A percentile compares a stretch with the other conserved stretches of the same genome.
These are phyloP conservation scores for Carassius carassius DNA, from an alignment of 2,113 vertebrate species.

Conservation along the genomic window DNA sequence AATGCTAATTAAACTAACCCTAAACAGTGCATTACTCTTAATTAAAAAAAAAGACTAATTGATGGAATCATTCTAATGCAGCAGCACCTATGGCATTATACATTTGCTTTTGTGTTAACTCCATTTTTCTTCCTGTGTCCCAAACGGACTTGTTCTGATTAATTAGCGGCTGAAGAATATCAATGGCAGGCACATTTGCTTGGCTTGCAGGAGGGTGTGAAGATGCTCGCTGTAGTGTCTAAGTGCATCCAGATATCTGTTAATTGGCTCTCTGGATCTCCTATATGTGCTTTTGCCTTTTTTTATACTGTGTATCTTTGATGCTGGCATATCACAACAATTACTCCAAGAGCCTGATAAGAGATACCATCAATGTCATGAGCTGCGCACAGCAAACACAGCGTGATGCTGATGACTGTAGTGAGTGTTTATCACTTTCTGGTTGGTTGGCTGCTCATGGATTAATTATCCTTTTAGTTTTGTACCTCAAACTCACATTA, in stretches of 20 bases:
- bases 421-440: slow-evolving; percentile 42
- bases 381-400: slow-evolving; percentile 25
- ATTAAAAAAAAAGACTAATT: not conserved
- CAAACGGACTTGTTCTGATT: slow-evolving; percentile 27
- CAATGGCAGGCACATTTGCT: slow-evolving; percentile 36
- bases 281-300: slow-evolving; percentile 32
- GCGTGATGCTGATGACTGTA: not conserved
- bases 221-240: slow-evolving; percentile 16
- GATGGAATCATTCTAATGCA: not conserved
- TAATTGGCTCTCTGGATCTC: slow-evolving; percentile 55
- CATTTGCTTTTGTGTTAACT: not conserved
- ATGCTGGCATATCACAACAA: slow-evolving; percentile 45
- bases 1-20: slow-evolving; percentile 36
- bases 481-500: slow-evolving; percentile 34
- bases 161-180: slow-evolving; percentile 43
- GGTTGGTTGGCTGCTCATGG: slow-evolving; percentile 10
- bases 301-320: slow-evolving; percentile 19
- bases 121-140: slow-evolving; percentile 26
- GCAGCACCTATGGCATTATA: not conserved
- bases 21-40: slow-evolving; percentile 1
- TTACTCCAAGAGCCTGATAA: slow-evolving; percentile 48
- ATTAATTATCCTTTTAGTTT: slow-evolving; percentile 51
- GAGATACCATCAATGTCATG: slow-evolving; percentile 29
- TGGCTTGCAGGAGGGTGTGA: slow-evolving; percentile 9
- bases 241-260: slow-evolving; percentile 48